A percentile compares a stretch with the other conserved stretches of the same genome.
These are phyloP conservation scores for Antheraea assamensis DNA, from an alignment of 2,888 invertebrate species.

Conservation along the genomic window DNA sequence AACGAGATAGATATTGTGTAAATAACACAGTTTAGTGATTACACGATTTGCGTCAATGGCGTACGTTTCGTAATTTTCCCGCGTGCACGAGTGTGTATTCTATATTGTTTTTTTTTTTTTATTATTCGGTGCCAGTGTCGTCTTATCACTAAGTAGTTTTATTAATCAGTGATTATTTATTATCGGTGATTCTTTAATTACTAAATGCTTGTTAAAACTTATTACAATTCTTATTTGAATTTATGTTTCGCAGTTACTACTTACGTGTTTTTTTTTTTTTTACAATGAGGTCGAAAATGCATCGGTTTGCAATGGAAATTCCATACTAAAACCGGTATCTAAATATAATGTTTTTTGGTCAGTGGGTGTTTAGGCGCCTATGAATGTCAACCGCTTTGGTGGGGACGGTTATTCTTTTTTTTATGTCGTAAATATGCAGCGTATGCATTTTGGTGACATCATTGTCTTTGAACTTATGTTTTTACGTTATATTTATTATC, in stretches of 20 bases:
- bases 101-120: neutral
- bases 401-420: neutral
- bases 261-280: neutral
- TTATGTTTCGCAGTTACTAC: slow-evolving; percentile 11
- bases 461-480: neutral
- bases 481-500: neutral
- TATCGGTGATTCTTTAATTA: neutral
- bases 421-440: no score
- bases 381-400: neutral
- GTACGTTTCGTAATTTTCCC: slow-evolving; percentile 12
- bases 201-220: neutral
- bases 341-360: neutral
- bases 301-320: neutral
- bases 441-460: no score
- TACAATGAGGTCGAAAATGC: neutral
- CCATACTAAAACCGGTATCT: neutral
- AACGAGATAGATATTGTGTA: slow-evolving; percentile 4
- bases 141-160: neutral
- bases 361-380: neutral
- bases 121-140: neutral
- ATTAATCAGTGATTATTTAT: slow-evolving; percentile 4
- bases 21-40: slow-evolving; percentile 10
- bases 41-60: slow-evolving; percentile 11
- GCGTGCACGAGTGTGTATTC: neutral
- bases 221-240: neutral